A percentile compares a stretch with the other conserved stretches of the same genome.
phyloP scores from a whole-genome alignment of 1,140 invertebrate genomes.

The Colletes latitarsis region DNA sequence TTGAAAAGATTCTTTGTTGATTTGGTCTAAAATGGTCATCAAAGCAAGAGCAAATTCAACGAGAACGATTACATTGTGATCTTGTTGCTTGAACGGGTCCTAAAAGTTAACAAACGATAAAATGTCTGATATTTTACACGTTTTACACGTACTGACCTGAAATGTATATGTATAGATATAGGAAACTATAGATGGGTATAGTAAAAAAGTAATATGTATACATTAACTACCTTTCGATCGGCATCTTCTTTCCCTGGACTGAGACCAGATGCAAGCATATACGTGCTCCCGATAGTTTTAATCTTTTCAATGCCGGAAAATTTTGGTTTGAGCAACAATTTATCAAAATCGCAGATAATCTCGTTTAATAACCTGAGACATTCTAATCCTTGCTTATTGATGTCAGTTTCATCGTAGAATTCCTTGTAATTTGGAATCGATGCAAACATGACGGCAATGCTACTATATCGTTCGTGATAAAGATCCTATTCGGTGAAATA shows the following conservation, averaged over 20 bases:
- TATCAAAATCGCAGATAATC: constrained; percentile 99
- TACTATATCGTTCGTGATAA: constrained; percentile 96
- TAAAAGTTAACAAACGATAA: constrained; percentile 66
- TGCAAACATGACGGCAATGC: constrained; percentile 98
- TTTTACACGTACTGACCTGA: too few relatives aligned
- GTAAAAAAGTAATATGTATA: too few relatives aligned
- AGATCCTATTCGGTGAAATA: constrained; percentile 85
- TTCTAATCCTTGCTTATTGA: constrained; percentile 97
- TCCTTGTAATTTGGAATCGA: constrained; percentile 99
- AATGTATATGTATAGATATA: too few relatives aligned
- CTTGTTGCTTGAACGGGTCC: constrained; percentile 89
- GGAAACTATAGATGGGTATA: too few relatives aligned
- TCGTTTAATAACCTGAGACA: constrained; percentile 97
- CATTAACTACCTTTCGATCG: constrained; percentile 80
- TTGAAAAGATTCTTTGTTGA: constrained; percentile 98
- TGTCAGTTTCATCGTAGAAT: constrained; percentile 98
- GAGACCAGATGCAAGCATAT: constrained; percentile 98
- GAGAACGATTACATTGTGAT: constrained; percentile 93
- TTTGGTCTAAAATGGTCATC: constrained; percentile 95
- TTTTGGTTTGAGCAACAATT: constrained; percentile 95
- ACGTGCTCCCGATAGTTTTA: constrained; percentile 98
- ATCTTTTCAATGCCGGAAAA: constrained; percentile 99
- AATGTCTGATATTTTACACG: not conserved
- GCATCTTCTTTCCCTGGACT: constrained; percentile 92
- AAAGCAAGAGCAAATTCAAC: constrained; percentile 97